phyloP scores from a whole-genome alignment of 1,140 invertebrate genomes.

The Meloidogyne exigua region DNA sequence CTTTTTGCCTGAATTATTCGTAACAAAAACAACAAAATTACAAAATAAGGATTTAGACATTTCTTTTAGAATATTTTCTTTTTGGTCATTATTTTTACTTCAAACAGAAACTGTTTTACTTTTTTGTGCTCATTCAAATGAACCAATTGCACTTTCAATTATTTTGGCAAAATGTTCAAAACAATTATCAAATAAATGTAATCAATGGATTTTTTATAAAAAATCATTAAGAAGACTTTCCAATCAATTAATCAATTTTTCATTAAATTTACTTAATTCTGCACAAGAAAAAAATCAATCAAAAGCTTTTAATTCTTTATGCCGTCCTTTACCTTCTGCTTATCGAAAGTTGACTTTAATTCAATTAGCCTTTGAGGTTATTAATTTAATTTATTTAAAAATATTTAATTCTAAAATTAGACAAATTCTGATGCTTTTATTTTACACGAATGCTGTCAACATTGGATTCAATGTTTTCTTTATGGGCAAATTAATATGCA shows the following conservation, averaged over 20 bases:
- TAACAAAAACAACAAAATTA: neutral
- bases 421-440: conserved; percentile 43
- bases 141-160: conserved; percentile 25
- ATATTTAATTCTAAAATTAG: conserved; percentile 30
- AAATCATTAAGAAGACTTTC: conserved; percentile 40
- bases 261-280: conserved; percentile 39
- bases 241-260: conserved; percentile 37
- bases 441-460: conserved; percentile 58
- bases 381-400: too few species aligned
- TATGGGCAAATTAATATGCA: conserved; percentile 51
- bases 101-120: conserved; percentile 21
- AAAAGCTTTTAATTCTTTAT: conserved; percentile 49
- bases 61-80: conserved; percentile 11
- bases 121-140: conserved; percentile 30
- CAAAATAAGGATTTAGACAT: neutral
- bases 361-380: conserved; percentile 52
- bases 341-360: conserved; percentile 49
- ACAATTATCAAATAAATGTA: conserved; percentile 32
- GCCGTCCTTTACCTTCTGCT: conserved; percentile 30
- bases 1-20: conserved; percentile 21
- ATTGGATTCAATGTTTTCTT: conserved; percentile 54
- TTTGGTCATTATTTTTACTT: conserved; percentile 30
- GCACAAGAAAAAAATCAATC: conserved; percentile 39
- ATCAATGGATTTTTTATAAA: conserved; percentile 57
- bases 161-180: conserved; percentile 23